Evolutionary conservation across 2,113 vertebrate species (phyloP).

Genomic region (Stegostoma tigrinum): DNA sequence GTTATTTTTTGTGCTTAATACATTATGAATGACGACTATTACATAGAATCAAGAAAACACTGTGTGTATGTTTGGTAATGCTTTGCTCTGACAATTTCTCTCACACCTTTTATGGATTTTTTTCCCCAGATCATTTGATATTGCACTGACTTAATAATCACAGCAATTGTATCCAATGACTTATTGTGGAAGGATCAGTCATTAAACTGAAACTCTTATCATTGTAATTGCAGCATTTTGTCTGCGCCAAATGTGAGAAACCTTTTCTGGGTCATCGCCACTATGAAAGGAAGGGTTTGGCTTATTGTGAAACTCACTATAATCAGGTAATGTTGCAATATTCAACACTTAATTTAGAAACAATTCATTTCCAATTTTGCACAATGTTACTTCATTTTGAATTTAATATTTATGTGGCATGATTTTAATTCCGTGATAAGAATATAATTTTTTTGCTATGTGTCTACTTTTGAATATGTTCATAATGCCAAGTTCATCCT

Average conservation of each 20-base stretch:
- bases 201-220: conserved; percentile 33
- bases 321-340: conserved; percentile 72
- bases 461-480: background rate
- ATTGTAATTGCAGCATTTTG: conserved; percentile 87
- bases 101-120: too few relatives aligned
- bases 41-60: background rate
- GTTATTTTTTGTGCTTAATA: background rate
- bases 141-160: background rate
- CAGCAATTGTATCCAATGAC: background rate
- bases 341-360: conserved; percentile 25
- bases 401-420: background rate
- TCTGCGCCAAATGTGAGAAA: conserved; percentile 98
- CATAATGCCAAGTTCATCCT: background rate
- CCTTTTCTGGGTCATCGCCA: conserved; percentile 98
- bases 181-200: background rate
- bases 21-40: background rate
- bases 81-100: background rate
- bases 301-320: conserved; percentile 96
- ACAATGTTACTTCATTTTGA: background rate
- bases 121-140: background rate
- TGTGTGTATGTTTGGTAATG: background rate
- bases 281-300: conserved; percentile 91
- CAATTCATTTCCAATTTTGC: conserved; percentile 15
- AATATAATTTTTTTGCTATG: background rate
- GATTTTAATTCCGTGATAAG: background rate